Conservation (phyloP, 2,888 invertebrate genomes). For the Horisme vitalbata region DNA sequence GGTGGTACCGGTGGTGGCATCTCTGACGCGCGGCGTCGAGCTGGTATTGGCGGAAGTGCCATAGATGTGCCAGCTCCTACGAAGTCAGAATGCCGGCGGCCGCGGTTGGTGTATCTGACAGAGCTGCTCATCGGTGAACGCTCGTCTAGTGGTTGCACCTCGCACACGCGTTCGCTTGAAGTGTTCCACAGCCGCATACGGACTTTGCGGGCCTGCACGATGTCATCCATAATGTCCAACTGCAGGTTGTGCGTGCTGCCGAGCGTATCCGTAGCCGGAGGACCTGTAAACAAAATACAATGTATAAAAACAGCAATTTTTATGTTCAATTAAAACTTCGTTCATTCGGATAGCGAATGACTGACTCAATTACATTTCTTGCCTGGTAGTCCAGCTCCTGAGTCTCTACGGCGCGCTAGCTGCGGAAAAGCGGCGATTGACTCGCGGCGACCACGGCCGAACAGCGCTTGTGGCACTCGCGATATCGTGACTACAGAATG, state of each 20-base stretch:
- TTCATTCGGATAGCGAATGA: neutral
- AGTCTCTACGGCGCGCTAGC: conserved; percentile 72
- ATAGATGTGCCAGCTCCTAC: conserved; percentile 60
- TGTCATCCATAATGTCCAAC: conserved; percentile 94
- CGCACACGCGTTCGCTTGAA: conserved; percentile 90
- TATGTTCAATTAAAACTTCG: neutral
- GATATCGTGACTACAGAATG: conserved; percentile 95
- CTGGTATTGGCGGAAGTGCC: conserved; percentile 84
- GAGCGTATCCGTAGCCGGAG: conserved; percentile 87
- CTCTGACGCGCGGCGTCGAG: conserved; percentile 88
- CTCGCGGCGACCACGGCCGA: conserved; percentile 90
- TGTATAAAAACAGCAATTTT: neutral
- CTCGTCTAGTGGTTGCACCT: conserved; percentile 91
- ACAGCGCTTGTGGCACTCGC: conserved; percentile 89
- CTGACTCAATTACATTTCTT: conserved; percentile 64
- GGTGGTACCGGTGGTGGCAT: conserved; percentile 83
- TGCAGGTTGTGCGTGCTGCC: conserved; percentile 93
- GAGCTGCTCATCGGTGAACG: conserved; percentile 75
- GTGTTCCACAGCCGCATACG: conserved; percentile 94
- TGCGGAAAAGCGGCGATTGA: conserved; percentile 91
- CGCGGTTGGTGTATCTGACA: conserved; percentile 84
- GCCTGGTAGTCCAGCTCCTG: conserved; percentile 45
- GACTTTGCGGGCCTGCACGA: conserved; percentile 91
- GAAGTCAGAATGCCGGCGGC: conserved; percentile 89
- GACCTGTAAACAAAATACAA: conserved; percentile 66